Percentiles rank a stretch among this genome's conserved stretches.
Evolutionary conservation across 2,113 vertebrate genomes (phyloP).

Genomic region (Spilogale gracilis): DNA sequence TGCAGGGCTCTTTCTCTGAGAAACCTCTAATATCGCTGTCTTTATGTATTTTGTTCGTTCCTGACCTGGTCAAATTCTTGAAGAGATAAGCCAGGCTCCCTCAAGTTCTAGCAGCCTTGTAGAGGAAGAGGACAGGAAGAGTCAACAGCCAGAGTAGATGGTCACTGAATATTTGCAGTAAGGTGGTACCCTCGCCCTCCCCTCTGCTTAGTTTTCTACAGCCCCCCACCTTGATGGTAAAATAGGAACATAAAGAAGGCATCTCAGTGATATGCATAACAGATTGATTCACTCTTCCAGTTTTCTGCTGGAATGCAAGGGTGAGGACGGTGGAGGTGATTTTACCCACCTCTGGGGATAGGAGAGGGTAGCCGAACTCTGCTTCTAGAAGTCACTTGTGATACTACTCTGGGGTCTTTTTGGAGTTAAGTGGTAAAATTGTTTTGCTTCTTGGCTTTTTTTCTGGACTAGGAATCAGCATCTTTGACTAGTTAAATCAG

Average conservation of each 20-base stretch:
- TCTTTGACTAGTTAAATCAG: neutral
- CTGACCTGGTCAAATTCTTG: neutral
- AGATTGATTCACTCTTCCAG: neutral
- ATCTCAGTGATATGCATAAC: neutral
- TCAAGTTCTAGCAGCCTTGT: neutral
- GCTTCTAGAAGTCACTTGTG: neutral
- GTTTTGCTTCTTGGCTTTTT: neutral
- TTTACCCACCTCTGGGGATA: neutral
- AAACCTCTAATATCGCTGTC: neutral
- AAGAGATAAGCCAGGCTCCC: neutral
- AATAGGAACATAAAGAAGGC: neutral
- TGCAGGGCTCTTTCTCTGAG: neutral
- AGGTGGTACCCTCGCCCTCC: accelerated
- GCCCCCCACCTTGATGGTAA: neutral
- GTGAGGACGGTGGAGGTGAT: neutral
- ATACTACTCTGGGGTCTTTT: neutral
- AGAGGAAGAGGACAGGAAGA: too few relatives aligned
- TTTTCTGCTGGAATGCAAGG: neutral
- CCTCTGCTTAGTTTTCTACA: neutral
- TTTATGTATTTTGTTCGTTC: neutral
- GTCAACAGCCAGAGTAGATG: neutral
- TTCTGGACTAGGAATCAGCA: neutral
- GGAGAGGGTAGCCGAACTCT: neutral
- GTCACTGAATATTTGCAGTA: neutral
- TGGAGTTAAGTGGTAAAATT: neutral